A percentile compares a stretch with the other conserved stretches of the same genome.
Conservation (phyloP, 2,888 invertebrate genomes). For the Flabesymbios commensalis region DNA sequence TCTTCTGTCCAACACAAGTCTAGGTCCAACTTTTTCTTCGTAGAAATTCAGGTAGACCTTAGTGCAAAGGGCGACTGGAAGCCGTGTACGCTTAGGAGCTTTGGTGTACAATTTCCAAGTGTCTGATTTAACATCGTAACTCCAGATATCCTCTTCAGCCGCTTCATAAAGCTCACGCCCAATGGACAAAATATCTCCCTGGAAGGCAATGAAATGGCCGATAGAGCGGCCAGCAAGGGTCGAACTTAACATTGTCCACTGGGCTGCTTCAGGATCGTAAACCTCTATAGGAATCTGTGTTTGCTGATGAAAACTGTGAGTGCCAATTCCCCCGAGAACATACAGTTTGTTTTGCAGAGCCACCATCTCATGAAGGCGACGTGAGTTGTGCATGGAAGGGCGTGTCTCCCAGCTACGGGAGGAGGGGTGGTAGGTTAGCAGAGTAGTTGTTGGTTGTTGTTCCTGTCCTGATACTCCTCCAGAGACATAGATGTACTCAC, state of each 20-base stretch:
- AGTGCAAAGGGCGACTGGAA: constrained; percentile 51
- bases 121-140: constrained; percentile 48
- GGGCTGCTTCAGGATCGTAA: constrained; percentile 48
- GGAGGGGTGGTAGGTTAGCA: constrained; percentile 49
- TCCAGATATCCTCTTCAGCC: constrained; percentile 59
- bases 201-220: constrained; percentile 55
- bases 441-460: constrained; percentile 48
- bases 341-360: constrained; percentile 45
- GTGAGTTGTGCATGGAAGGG: constrained; percentile 54
- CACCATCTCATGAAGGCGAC: constrained; percentile 58
- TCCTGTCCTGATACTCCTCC: constrained; percentile 55
- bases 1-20: neutral
- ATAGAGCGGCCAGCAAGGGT: constrained; percentile 58
- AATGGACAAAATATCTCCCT: constrained; percentile 51
- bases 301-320: constrained; percentile 52
- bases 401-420: constrained; percentile 47
- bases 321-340: constrained; percentile 56
- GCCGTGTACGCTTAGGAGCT: constrained; percentile 52
- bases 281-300: constrained; percentile 58
- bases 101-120: constrained; percentile 52
- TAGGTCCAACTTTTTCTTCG: constrained; percentile 49
- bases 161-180: constrained; percentile 59
- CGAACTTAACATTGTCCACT: constrained; percentile 57
- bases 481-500: constrained; percentile 51
- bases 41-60: constrained; percentile 51